Evolutionary conservation across 2,113 vertebrate species (phyloP).

Genomic region (Mustelus asterias): DNA sequence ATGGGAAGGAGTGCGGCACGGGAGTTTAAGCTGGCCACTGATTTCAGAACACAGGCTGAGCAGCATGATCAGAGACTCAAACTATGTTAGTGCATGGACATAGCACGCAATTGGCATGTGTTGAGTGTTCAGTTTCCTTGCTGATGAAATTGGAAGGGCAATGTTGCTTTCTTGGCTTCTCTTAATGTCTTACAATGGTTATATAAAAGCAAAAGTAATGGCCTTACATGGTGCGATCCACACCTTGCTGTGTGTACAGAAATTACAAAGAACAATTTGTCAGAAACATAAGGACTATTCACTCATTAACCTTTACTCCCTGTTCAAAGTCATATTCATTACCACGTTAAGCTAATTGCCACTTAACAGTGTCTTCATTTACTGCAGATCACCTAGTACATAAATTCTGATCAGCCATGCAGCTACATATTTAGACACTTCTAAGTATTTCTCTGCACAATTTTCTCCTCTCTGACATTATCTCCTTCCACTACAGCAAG

Average conservation of each 20-base stretch:
- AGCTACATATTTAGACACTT: background rate
- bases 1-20: background rate
- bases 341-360: background rate
- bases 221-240: background rate
- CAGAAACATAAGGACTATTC: background rate
- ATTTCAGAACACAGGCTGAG: background rate
- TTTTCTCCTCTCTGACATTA: background rate
- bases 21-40: background rate
- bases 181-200: background rate
- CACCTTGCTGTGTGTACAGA: background rate
- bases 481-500: background rate
- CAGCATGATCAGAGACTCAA: background rate
- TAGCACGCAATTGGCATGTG: background rate
- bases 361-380: background rate
- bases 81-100: background rate
- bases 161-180: background rate
- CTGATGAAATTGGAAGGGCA: background rate
- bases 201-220: background rate
- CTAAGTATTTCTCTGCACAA: background rate
- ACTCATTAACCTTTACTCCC: background rate
- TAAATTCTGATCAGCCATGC: background rate
- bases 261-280: background rate
- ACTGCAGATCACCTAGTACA: background rate
- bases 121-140: background rate
- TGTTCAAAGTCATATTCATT: background rate